Conservation (phyloP, 2,797 vertebrate species). For the Acanthurus lineatus region DNA sequence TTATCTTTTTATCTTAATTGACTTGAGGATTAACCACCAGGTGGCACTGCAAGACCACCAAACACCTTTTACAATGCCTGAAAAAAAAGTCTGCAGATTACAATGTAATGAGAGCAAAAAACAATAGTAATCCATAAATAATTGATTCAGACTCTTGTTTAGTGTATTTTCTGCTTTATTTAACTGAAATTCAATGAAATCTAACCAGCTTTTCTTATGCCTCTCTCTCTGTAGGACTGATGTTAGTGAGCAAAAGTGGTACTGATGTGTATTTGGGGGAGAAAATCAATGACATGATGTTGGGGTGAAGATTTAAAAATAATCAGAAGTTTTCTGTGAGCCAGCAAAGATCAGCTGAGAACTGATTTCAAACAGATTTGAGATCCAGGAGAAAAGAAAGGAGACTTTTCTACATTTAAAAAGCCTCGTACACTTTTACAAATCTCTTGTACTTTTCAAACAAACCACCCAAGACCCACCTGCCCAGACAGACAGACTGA, state of each 20-base stretch:
- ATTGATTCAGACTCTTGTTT: background rate
- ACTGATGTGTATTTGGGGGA: slow-evolving; percentile 8
- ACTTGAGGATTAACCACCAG: background rate
- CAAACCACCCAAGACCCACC: too few relatives aligned
- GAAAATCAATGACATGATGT: background rate
- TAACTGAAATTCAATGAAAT: slow-evolving; percentile 17
- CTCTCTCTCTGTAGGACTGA: background rate
- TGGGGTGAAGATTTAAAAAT: background rate
- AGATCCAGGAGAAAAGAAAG: too few relatives aligned
- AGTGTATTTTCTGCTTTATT: background rate
- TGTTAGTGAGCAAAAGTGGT: background rate
- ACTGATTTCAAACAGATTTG: background rate
- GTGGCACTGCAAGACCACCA: slow-evolving; percentile 19
- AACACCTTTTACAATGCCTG: background rate
- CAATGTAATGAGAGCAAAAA: background rate
- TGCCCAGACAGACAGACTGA: too few relatives aligned
- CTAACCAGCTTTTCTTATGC: slow-evolving; percentile 2
- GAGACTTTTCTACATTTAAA: too few relatives aligned
- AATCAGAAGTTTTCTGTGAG: background rate
- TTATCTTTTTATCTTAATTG: background rate
- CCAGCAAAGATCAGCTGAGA: background rate
- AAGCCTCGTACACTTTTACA: too few relatives aligned
- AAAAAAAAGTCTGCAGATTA: background rate
- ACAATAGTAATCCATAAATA: background rate
- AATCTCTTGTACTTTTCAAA: too few relatives aligned